Conservation (phyloP, 1,140 invertebrate genomes). For the Drosophila pruinosa region DNA sequence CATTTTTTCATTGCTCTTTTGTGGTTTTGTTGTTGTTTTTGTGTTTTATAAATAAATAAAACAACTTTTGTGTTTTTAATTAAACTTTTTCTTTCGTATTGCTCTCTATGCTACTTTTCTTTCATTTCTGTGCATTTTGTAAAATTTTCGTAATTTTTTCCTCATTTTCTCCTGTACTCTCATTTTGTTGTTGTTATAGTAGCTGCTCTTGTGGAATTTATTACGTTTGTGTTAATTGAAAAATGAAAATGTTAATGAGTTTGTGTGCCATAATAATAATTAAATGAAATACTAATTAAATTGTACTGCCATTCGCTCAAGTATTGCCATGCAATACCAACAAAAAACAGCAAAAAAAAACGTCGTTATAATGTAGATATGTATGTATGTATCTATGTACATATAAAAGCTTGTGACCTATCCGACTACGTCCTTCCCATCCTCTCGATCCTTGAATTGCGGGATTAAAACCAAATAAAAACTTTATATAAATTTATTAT, state of each 20-base stretch:
- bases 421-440: background rate
- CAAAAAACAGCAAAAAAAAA: background rate
- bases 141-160: slow-evolving; percentile 52
- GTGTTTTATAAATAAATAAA: slow-evolving; percentile 74
- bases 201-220: slow-evolving; percentile 65
- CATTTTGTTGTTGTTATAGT: slow-evolving; percentile 38
- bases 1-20: slow-evolving; percentile 70
- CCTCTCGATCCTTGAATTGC: background rate
- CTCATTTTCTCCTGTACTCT: slow-evolving; percentile 2
- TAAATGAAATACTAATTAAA: slow-evolving; percentile 79
- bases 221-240: slow-evolving; percentile 82
- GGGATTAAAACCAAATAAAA: slow-evolving; percentile 2
- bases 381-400: no score
- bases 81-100: slow-evolving; percentile 70
- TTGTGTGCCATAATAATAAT: slow-evolving; percentile 68
- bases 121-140: slow-evolving; percentile 62
- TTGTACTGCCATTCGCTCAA: slow-evolving; percentile 50
- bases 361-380: no score
- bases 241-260: slow-evolving; percentile 81
- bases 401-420: slow-evolving; percentile 2
- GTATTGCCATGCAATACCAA: background rate
- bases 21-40: slow-evolving; percentile 34
- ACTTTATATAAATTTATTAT: background rate
- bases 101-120: slow-evolving; percentile 38
- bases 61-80: slow-evolving; percentile 81